Base-by-base conservation (phyloP, 2,888 invertebrate genomes). In the Antheraea assamensis region DNA sequence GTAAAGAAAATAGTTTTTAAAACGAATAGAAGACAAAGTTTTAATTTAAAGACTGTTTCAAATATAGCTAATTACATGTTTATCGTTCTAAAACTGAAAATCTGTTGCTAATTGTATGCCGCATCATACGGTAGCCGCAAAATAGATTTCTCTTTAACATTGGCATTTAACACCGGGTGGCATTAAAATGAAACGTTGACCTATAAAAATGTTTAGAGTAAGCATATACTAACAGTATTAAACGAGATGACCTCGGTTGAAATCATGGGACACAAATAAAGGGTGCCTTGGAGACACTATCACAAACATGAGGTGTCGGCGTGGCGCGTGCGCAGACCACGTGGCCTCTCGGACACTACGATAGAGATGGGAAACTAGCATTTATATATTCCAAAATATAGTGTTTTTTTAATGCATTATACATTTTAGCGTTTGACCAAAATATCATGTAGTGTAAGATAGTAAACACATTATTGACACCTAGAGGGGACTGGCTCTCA, bases 271-370 rank as follows among this genome's bases (percentile, higher is more conserved):
- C 76, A 77, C 80, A 73, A 78, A 78, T 78, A 80, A 83, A 82
- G 82, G 81, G 78, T 81, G 80, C 80, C 80, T 82, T 82, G 78
- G 82, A 82, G 83, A 83, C 83, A 81, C 78, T 84, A 84, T 85
- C 83, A 78, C 73, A 55, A 55, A 76, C 79, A 83, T 79, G 82
- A 83, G 80, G 82, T 80, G 81, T 76, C 80, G 78, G 81, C 77
- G 79, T 75, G 85, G 85, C 90, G 88, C 89, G 90, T 88, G 89
- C 88, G 83, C 85, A 78, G 84, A 79, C 82, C 89, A 90, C 90
- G 90, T 90, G 89, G 83, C 78, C 82, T 77, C 76, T 76, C 76
- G 79, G 77, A 78, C 79, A 75, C 76, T 30, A 74, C 35, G 55
- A 15, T 84, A 85, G 84, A 78, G 84, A 78, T 74, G 85, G 72